Percentiles rank a stretch among this genome's conserved stretches.
Evolutionary conservation across 2,888 invertebrate species (phyloP).

Genomic region (Limnephilus auricula): DNA sequence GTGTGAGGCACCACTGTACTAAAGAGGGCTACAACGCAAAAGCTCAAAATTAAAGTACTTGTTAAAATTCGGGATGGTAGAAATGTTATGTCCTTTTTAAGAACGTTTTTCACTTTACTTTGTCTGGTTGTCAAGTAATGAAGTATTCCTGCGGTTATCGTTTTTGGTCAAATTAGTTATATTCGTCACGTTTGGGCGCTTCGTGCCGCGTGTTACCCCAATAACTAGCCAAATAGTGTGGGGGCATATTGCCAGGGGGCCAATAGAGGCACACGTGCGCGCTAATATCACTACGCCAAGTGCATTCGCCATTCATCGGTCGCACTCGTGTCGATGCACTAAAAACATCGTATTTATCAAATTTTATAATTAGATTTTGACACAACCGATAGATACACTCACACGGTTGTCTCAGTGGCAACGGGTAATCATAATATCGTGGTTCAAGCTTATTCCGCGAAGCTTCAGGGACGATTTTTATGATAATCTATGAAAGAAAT

Average conservation of each 20-base stretch:
- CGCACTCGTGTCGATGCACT: not conserved
- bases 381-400: not conserved
- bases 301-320: constrained; percentile 26
- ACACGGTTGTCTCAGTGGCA: not conserved
- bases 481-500: not conserved
- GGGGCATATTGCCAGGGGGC: constrained; percentile 41
- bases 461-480: not conserved
- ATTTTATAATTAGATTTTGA: not conserved
- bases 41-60: not conserved
- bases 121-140: not conserved
- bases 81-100: not conserved
- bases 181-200: constrained; percentile 23
- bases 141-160: constrained; percentile 5
- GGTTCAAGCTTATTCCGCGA: not conserved
- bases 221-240: constrained; percentile 23
- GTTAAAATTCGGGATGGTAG: not conserved
- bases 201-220: constrained; percentile 27
- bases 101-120: not conserved
- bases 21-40: not conserved
- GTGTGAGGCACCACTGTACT: no score
- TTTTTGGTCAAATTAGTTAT: constrained; percentile 17
- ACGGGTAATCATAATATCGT: not conserved
- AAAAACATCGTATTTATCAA: not conserved
- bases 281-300: constrained; percentile 26
- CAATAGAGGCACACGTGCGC: constrained; percentile 42